Conservation (phyloP, 2,113 vertebrate genomes). For the Myotis yumanensis region DNA sequence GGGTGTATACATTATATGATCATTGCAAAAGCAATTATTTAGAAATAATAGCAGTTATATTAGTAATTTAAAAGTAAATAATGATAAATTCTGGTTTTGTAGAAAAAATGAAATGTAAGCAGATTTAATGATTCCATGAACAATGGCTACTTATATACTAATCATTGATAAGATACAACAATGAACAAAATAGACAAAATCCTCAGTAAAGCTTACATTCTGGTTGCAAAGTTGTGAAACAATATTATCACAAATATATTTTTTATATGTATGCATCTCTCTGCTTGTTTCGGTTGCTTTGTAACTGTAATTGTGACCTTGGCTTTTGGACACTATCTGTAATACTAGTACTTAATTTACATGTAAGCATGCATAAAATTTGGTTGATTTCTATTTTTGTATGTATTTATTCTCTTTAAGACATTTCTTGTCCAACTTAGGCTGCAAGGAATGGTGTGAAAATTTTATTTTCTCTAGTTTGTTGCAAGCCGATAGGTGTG, state of each 20-base stretch:
- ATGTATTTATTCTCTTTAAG: constrained; percentile 2
- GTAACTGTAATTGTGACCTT: neutral
- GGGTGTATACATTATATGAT: neutral
- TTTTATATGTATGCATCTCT: neutral
- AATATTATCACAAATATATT: neutral
- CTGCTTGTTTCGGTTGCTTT: constrained; percentile 20
- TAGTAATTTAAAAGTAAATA: constrained; percentile 31
- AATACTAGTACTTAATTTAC: neutral
- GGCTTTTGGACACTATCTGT: neutral
- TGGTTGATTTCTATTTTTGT: neutral
- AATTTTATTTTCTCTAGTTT: neutral
- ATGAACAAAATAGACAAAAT: neutral
- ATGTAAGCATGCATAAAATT: constrained; percentile 2
- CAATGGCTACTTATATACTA: neutral
- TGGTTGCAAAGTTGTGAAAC: neutral
- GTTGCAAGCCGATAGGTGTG: neutral
- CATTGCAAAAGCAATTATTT: neutral
- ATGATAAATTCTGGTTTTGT: neutral
- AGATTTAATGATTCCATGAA: neutral
- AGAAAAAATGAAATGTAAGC: neutral
- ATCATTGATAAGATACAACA: neutral
- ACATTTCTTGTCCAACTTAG: constrained; percentile 4
- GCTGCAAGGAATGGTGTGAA: neutral
- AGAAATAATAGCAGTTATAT: neutral
- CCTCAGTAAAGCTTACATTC: neutral